A percentile compares a stretch with the other conserved stretches of the same genome.
Evolutionary conservation across 2,113 vertebrate species (phyloP).

Genomic region (Salvelinus alpinus): DNA sequence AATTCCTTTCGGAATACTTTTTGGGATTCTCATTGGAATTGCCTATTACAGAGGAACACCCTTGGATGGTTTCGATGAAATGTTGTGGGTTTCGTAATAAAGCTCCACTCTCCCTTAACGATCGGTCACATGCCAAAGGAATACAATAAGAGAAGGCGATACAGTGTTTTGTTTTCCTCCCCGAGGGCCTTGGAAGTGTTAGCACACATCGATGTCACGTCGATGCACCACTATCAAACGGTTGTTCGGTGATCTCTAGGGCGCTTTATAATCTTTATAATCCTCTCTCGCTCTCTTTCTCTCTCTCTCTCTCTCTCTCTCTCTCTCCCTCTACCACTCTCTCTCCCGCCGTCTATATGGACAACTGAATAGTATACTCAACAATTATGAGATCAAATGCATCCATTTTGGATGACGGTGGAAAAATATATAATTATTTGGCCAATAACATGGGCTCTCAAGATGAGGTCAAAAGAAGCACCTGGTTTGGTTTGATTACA

Average conservation of each 20-base stretch:
- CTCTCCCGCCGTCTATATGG: constrained; percentile 10
- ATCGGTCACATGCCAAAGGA: constrained; percentile 44
- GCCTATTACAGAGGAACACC: constrained; percentile 8
- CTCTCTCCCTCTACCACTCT: constrained; percentile 4
- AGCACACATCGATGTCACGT: constrained; percentile 10
- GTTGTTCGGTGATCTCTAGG: constrained; percentile 34
- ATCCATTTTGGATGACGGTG: not conserved
- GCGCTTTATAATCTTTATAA: constrained; percentile 44
- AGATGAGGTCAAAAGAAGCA: constrained; percentile 20
- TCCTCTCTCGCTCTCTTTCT: constrained; percentile 24
- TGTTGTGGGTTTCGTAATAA: not conserved
- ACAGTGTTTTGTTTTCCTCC: not conserved
- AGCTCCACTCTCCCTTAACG: not conserved
- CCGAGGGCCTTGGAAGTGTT: constrained; percentile 12
- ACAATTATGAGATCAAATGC: not conserved
- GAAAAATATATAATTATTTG: constrained; percentile 2
- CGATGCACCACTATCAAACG: constrained; percentile 21
- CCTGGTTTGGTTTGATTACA: constrained; percentile 17
- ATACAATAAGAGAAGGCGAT: constrained; percentile 7
- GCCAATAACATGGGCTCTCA: constrained; percentile 20
- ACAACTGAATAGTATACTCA: constrained; percentile 25
- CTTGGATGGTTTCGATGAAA: not conserved
- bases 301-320: constrained; percentile 21
- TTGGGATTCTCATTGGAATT: not conserved
- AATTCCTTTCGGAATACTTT: not conserved